Percentiles rank a stretch among this genome's conserved stretches.
phyloP scores from a whole-genome alignment of 53 echinoderm and acorn worm species.

The Mesocentrotus franciscanus region DNA sequence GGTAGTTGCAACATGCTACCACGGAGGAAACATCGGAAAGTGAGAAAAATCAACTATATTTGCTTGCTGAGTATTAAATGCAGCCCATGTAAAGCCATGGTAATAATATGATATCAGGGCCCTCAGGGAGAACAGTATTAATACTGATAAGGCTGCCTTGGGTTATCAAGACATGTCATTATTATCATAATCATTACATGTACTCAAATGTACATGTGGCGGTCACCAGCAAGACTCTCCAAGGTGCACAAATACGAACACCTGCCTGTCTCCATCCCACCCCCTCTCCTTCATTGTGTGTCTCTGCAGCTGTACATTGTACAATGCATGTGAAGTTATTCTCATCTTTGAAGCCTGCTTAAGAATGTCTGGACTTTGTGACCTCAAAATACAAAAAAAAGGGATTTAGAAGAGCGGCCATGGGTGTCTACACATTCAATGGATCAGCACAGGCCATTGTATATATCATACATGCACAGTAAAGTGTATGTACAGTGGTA shows the following conservation, averaged over 20 bases:
- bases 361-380: slow-evolving; percentile 12
- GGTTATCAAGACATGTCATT: no score
- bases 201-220: no score
- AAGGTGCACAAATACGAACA: not conserved
- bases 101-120: no score
- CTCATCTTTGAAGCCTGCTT: not conserved
- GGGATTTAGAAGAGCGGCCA: not conserved
- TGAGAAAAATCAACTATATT: no score
- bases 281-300: not conserved
- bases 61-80: no score
- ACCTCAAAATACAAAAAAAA: not conserved
- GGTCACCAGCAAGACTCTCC: not conserved
- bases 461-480: not conserved
- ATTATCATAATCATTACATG: no score
- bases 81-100: no score
- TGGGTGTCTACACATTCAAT: slow-evolving; percentile 5
- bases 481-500: not conserved
- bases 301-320: not conserved
- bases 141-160: no score
- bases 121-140: no score
- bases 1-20: no score
- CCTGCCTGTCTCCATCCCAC: not conserved
- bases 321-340: not conserved
- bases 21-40: no score
- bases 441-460: not conserved